Evolutionary conservation across 1,140 invertebrate species (phyloP).

Genomic region (Drosophila suzukii): DNA sequence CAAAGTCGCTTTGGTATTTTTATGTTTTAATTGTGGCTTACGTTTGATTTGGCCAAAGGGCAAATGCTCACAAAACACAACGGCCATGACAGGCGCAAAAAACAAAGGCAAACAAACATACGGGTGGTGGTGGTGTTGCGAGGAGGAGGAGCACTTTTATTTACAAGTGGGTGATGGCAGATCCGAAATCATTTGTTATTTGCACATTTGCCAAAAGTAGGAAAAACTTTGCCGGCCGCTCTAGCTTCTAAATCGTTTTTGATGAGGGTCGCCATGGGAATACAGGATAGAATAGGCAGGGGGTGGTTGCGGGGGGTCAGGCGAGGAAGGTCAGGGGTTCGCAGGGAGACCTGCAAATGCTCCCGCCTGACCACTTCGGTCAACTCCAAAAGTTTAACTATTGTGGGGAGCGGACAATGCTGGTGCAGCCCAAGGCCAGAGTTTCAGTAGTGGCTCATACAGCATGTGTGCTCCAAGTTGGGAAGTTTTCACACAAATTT

Average conservation of each 20-base stretch:
- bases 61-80: conserved; percentile 43
- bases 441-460: not conserved
- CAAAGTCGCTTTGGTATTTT: conserved; percentile 56
- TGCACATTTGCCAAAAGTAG: conserved; percentile 76
- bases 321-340: not conserved
- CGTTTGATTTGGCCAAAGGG: conserved; percentile 77
- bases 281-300: not conserved
- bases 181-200: conserved; percentile 80
- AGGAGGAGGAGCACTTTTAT: conserved; percentile 61
- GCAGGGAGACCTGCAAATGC: conserved; percentile 9
- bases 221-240: conserved; percentile 58
- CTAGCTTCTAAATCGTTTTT: conserved; percentile 74
- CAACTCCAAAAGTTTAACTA: conserved; percentile 36
- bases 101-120: conserved; percentile 77
- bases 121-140: conserved; percentile 38
- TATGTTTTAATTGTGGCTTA: conserved; percentile 81
- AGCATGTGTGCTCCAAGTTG: conserved; percentile 2
- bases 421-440: not conserved
- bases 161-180: conserved; percentile 77
- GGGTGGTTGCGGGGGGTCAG: not conserved
- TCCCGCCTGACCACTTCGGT: conserved; percentile 40
- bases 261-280: conserved; percentile 61
- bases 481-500: not conserved
- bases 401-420: conserved; percentile 1
- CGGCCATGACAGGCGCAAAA: conserved; percentile 74